phyloP scores from a whole-genome alignment of 23 tunicate species.

The Halocynthia roretzi region DNA sequence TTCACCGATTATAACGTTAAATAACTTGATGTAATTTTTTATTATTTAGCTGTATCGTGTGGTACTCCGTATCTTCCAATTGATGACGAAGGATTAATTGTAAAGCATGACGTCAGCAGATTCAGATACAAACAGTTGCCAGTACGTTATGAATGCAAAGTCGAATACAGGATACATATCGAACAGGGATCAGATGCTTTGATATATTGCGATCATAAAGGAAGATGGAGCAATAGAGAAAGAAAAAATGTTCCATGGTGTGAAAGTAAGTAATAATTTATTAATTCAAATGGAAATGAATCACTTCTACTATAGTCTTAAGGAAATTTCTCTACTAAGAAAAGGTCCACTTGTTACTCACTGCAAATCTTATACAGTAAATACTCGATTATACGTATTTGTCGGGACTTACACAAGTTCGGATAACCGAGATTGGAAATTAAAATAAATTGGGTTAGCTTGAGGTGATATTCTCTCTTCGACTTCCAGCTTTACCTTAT shows the following conservation, averaged over 20 bases:
- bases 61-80: slow-evolving; percentile 13
- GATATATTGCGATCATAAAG: slow-evolving; percentile 41
- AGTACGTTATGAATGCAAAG: slow-evolving; percentile 14
- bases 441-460: too few species aligned
- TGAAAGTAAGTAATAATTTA: slow-evolving; percentile 29
- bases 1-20: too few species aligned
- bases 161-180: neutral
- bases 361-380: too few species aligned
- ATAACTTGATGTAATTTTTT: neutral
- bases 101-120: neutral
- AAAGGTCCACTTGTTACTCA: too few species aligned
- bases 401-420: too few species aligned
- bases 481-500: too few species aligned
- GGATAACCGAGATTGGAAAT: too few species aligned
- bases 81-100: slow-evolving; percentile 10
- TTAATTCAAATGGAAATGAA: too few species aligned
- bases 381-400: too few species aligned
- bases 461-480: too few species aligned
- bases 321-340: too few species aligned
- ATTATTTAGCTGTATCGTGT: slow-evolving; percentile 17
- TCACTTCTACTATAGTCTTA: neutral
- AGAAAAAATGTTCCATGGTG: slow-evolving; percentile 39
- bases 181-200: slow-evolving; percentile 22
- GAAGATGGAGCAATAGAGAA: slow-evolving; percentile 61
- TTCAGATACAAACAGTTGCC: slow-evolving; percentile 15